Base-by-base conservation (phyloP, 1,140 invertebrate genomes). In the Eriocheir sinensis region DNA sequence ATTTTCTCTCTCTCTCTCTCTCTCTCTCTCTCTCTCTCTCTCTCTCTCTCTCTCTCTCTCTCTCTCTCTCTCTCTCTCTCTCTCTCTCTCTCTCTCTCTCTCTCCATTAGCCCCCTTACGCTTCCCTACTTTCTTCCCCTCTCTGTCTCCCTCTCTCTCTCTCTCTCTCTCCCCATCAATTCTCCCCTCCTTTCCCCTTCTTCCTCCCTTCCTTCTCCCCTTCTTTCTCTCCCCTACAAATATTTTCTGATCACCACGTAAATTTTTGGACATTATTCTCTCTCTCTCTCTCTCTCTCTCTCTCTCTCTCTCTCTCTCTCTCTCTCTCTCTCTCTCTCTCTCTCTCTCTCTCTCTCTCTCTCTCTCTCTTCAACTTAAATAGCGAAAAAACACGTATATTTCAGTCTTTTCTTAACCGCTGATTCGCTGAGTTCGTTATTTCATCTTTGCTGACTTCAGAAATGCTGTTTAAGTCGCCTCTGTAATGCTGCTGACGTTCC, bases 31-130 rank as follows among this genome's bases (percentile, higher is more conserved):
- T 89, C 86, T 89, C 38, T 41, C 38, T 41, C 36, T 88, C 34
- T 86, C 85, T 36, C 34, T 36, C 85, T 86, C 3, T 38, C 12
- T 15, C 12, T 38, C 34, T 38, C 12, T 40, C 38, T 85, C 38
- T 40, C 83, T 38, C 83, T 36, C 38, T 36, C 38, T 85, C 38
- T 86, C 85, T 86, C 34, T 86, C 34, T 85, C 81, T 85, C 81
- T 85, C 81, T n/a, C n/a, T n/a, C n/a, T n/a, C 38, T 38, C 38
- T 38, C 38, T 44, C 41, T 85, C 83, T 40, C 38, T 40, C 38
- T 40, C 83, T 85, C 34, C 83, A 38, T 85, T 60, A 60, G 53
- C 17, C 21, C 53, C 53, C 53, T 60, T 21, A 15, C 53, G 27
- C 53, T 60, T 60, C 53, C 27, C 53, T 21, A 27, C 17, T 21